A percentile compares a stretch with the other conserved stretches of the same genome.
phyloP scores from a whole-genome alignment of 2,113 vertebrate genomes.

The Andinoacara biseriatus region DNA sequence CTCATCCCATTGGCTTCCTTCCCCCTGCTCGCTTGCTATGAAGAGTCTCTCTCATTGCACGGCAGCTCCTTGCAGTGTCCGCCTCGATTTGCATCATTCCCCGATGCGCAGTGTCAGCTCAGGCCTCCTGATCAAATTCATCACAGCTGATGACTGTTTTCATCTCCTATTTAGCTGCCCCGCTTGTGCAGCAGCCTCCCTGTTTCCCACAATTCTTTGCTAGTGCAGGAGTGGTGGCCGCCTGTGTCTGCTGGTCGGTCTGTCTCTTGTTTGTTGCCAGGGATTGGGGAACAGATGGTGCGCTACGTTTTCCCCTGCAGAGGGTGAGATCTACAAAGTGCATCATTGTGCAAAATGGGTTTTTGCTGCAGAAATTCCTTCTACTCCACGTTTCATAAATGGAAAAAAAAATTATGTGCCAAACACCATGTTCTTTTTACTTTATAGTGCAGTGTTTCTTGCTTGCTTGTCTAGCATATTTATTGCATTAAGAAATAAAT shows the following conservation, averaged over 20 bases:
- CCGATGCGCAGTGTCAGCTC: conserved; percentile 41
- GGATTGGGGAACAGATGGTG: conserved; percentile 74
- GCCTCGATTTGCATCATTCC: conserved; percentile 68
- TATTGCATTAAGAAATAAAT: not conserved
- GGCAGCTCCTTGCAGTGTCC: conserved; percentile 57
- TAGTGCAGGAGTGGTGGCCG: conserved; percentile 49
- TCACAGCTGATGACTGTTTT: conserved; percentile 59
- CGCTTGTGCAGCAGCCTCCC: conserved; percentile 24
- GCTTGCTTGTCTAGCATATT: not conserved
- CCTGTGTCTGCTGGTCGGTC: conserved; percentile 53
- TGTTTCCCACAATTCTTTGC: conserved; percentile 62
- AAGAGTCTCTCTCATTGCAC: conserved; percentile 27
- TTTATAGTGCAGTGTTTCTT: not conserved
- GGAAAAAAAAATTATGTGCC: not conserved
- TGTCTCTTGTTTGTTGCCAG: conserved; percentile 67
- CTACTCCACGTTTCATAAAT: not conserved
- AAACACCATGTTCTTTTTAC: not conserved
- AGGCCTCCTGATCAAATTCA: conserved; percentile 67
- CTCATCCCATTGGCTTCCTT: conserved; percentile 22
- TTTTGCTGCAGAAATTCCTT: conserved; percentile 53
- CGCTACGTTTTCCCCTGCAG: conserved; percentile 60
- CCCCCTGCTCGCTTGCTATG: conserved; percentile 1
- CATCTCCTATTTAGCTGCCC: conserved; percentile 62
- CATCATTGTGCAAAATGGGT: conserved; percentile 63
- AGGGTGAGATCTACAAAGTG: conserved; percentile 64